Conservation (phyloP, 2,113 vertebrate species). For the Sphaerodactylus townsendi region DNA sequence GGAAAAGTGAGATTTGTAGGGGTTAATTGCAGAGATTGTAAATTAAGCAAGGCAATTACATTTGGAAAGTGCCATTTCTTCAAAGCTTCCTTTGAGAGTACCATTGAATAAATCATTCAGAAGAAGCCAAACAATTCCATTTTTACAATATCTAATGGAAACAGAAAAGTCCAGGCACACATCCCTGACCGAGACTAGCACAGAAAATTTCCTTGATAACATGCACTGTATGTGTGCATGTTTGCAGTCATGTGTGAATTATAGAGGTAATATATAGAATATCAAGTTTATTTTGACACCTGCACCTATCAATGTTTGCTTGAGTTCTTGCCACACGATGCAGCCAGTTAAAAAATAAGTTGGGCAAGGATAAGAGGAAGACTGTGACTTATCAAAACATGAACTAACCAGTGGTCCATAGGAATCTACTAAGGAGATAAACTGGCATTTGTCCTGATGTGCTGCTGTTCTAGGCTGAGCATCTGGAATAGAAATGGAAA, state of each 20-base stretch:
- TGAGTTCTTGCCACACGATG: too few relatives aligned
- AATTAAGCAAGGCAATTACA: not conserved
- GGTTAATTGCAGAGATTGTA: slow-evolving; percentile 1
- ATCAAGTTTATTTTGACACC: not conserved
- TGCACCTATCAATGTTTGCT: not conserved
- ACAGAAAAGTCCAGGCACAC: not conserved
- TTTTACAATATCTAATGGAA: not conserved
- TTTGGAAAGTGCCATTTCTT: fast-evolving
- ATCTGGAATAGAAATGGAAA: too few relatives aligned
- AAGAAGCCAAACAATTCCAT: not conserved
- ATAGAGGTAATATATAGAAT: too few relatives aligned
- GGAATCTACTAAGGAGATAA: not conserved
- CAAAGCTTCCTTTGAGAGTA: not conserved
- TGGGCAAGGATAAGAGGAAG: not conserved
- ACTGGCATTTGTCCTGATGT: not conserved
- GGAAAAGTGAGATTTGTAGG: not conserved
- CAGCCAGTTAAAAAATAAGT: not conserved
- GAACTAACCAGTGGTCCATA: too few relatives aligned
- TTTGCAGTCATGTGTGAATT: too few relatives aligned
- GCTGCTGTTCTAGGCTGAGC: not conserved
- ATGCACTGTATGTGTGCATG: too few relatives aligned
- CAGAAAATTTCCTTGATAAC: not conserved
- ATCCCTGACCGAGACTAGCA: not conserved
- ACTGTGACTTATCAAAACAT: not conserved
- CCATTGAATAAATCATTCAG: not conserved